Percentiles rank a stretch among this genome's conserved stretches.
phyloP scores from a whole-genome alignment of 2,113 vertebrate species.

The Cochlearius cochlearius region DNA sequence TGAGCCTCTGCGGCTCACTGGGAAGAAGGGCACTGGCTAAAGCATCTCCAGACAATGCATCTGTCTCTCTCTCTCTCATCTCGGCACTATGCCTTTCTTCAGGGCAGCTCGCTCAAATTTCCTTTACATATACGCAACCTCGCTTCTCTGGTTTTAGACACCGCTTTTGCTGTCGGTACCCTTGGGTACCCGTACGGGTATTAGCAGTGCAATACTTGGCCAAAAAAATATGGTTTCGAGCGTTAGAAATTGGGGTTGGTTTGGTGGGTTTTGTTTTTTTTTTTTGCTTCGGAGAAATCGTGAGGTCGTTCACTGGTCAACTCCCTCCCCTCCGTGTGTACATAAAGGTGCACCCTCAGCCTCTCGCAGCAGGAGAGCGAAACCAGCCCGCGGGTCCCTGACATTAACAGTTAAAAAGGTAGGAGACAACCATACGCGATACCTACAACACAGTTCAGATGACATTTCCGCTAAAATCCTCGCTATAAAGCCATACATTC shows the following conservation, averaged over 20 bases:
- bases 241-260: not conserved
- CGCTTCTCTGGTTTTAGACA: slow-evolving; percentile 71
- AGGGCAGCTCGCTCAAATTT: slow-evolving; percentile 80
- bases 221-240: not conserved
- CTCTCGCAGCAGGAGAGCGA: slow-evolving; percentile 53
- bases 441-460: slow-evolving; percentile 71
- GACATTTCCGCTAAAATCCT: slow-evolving; percentile 62
- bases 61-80: slow-evolving; percentile 79
- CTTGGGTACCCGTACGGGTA: slow-evolving; percentile 56
- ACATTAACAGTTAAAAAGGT: slow-evolving; percentile 65
- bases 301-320: not conserved
- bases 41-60: slow-evolving; percentile 84
- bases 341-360: slow-evolving; percentile 77
- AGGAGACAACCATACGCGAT: slow-evolving; percentile 67
- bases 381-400: slow-evolving; percentile 55
- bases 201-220: slow-evolving; percentile 82
- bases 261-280: not conserved
- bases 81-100: slow-evolving; percentile 85
- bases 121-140: slow-evolving; percentile 74
- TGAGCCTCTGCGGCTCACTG: slow-evolving; percentile 92
- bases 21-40: slow-evolving; percentile 93
- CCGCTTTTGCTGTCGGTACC: slow-evolving; percentile 65
- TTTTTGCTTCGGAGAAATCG: not conserved
- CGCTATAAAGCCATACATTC: slow-evolving; percentile 71
- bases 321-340: slow-evolving; percentile 61